Percentiles rank a stretch among this genome's conserved stretches.
phyloP scores from a whole-genome alignment of 2,113 vertebrate species.

The Syngnathus floridae region DNA sequence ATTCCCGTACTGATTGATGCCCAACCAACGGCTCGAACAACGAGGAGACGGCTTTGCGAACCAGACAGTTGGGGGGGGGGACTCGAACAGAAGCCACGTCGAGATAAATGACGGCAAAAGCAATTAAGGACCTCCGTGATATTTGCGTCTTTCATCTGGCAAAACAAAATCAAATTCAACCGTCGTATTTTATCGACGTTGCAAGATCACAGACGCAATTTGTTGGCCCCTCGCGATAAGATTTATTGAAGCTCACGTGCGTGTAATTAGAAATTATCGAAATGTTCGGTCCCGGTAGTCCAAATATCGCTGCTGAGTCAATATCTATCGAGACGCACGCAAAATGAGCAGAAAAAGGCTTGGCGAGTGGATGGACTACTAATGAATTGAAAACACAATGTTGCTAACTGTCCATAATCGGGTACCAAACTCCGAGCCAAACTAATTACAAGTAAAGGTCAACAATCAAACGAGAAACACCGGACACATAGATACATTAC shows the following conservation, averaged over 20 bases:
- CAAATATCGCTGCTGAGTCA: constrained; percentile 54
- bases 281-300: constrained; percentile 42
- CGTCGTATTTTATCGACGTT: constrained; percentile 45
- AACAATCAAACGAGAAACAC: neutral
- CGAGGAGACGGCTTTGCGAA: constrained; percentile 23
- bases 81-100: constrained; percentile 1
- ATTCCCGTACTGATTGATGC: constrained; percentile 59
- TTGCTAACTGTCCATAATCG: neutral
- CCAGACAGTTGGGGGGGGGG: neutral
- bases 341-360: constrained; percentile 12
- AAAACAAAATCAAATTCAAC: constrained; percentile 17
- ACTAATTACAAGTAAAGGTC: no score
- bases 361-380: neutral
- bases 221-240: constrained; percentile 48
- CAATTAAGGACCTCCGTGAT: constrained; percentile 35
- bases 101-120: constrained; percentile 1
- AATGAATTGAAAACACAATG: constrained; percentile 10
- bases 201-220: constrained; percentile 53
- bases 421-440: neutral
- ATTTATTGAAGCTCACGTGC: constrained; percentile 43
- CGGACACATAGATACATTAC: neutral
- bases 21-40: constrained; percentile 55
- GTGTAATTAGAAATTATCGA: constrained; percentile 61
- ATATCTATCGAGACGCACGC: constrained; percentile 55
- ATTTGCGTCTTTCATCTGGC: constrained; percentile 37